Percentiles rank a stretch among this genome's conserved stretches.
These are phyloP conservation scores for Apamea monoglypha DNA, from an alignment of 2,888 invertebrate species.

Conservation along the genomic window DNA sequence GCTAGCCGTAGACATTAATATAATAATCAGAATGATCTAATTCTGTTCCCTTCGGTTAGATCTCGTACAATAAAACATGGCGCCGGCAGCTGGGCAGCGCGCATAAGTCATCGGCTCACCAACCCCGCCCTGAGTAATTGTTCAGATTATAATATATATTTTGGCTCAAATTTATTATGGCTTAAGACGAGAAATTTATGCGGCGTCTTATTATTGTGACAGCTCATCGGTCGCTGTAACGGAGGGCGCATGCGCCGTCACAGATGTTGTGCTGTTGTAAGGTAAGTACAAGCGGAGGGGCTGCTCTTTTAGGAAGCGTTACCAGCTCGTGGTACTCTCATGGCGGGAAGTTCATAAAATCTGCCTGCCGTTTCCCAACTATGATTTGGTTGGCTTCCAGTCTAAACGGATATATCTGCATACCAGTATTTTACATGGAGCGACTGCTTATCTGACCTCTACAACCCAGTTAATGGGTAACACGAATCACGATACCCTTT, in stretches of 20 bases:
- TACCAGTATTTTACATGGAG: not conserved
- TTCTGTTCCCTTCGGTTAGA: conserved; percentile 60
- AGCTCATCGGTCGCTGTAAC: conserved; percentile 79
- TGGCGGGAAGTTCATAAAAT: not conserved
- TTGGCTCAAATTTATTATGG: conserved; percentile 79
- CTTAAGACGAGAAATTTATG: conserved; percentile 80
- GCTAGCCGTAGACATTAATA: conserved; percentile 61
- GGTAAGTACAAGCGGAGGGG: not conserved
- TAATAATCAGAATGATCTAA: conserved; percentile 66
- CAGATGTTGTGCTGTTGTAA: not conserved
- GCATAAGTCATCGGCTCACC: conserved; percentile 74
- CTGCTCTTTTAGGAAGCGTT: not conserved
- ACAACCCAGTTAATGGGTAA: not conserved
- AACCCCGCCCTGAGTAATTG: conserved; percentile 79
- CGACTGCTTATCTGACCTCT: not conserved
- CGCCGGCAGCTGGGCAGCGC: conserved; percentile 64
- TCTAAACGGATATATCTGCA: not conserved
- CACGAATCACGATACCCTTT: not conserved
- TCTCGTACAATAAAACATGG: conserved; percentile 74
- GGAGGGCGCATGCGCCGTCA: conserved; percentile 47
- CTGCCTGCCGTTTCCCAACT: not conserved
- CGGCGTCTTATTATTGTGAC: conserved; percentile 85
- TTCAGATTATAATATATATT: conserved; percentile 83
- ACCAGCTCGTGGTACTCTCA: too few species aligned
- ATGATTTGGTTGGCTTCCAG: not conserved